Percentiles rank a stretch among this genome's conserved stretches.
These are phyloP conservation scores for Hoplodrina ambigua DNA, from an alignment of 2,888 invertebrate genomes.

Conservation along the genomic window DNA sequence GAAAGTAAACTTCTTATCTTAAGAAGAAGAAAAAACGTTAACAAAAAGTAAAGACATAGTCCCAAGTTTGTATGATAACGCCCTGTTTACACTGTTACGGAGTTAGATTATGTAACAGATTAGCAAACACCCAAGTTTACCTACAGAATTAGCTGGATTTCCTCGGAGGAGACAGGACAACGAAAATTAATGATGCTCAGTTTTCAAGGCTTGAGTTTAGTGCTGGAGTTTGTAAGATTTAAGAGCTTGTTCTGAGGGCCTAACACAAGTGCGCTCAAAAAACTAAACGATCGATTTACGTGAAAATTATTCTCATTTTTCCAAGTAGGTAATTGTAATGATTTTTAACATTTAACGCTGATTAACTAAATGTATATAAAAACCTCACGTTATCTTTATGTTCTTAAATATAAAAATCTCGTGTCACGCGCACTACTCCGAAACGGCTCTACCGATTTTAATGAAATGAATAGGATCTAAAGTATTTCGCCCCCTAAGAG, in stretches of 20 bases:
- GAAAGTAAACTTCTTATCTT: conserved; percentile 2
- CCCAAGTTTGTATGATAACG: conserved; percentile 33
- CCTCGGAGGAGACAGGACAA: conserved; percentile 35
- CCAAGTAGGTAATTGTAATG: no score
- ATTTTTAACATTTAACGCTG: no score
- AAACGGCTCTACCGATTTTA: no score
- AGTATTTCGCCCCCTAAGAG: no score
- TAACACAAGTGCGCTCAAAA: not conserved
- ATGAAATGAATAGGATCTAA: no score
- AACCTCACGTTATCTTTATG: no score
- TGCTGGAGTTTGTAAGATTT: conserved; percentile 29
- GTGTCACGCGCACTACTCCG: no score
- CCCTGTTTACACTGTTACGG: conserved; percentile 10
- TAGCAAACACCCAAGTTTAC: conserved; percentile 50
- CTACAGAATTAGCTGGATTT: conserved; percentile 41
- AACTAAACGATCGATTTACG: no score
- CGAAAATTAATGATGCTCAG: conserved; percentile 56
- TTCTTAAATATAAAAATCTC: no score
- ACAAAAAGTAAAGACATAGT: conserved; percentile 18
- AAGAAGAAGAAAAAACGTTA: conserved; percentile 7
- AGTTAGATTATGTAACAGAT: conserved; percentile 27
- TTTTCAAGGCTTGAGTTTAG: conserved; percentile 29
- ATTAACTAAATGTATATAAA: no score
- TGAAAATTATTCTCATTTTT: no score
- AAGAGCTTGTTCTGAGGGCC: conserved; percentile 25